Conservation (phyloP, 92 coral and sea anemone genomes). For the Diadumene lineata region DNA sequence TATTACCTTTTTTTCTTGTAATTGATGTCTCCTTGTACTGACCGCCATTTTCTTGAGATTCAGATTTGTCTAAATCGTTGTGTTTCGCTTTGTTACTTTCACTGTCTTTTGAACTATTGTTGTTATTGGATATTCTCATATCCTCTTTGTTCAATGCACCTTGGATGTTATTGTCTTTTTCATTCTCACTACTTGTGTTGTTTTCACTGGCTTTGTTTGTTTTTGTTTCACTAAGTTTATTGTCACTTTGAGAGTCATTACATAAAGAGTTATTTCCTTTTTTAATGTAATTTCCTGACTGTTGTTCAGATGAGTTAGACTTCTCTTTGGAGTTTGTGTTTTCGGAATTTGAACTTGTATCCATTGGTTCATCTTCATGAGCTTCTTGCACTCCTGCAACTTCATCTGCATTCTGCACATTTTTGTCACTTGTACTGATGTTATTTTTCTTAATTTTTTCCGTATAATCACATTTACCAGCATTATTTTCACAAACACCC, state of each 20-base stretch:
- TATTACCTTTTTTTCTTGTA: constrained; percentile 11
- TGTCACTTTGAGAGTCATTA: background rate
- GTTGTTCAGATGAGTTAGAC: background rate
- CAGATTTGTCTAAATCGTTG: background rate
- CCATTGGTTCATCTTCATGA: constrained; percentile 19
- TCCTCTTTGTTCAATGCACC: background rate
- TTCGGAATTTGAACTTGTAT: constrained; percentile 22
- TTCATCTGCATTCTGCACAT: background rate
- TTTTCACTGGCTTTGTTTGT: background rate
- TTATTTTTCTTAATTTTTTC: background rate
- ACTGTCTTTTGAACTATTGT: background rate
- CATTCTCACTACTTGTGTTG: background rate
- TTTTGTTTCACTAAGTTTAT: background rate
- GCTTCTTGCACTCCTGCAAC: background rate
- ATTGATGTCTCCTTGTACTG: constrained; percentile 3
- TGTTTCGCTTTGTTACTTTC: background rate
- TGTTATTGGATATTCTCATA: background rate
- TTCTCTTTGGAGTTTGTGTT: constrained; percentile 18
- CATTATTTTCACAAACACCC: background rate
- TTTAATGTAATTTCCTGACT: background rate
- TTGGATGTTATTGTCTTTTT: constrained; percentile 1
- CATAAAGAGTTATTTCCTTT: background rate
- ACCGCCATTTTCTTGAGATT: constrained; percentile 14
- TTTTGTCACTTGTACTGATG: background rate
- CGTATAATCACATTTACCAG: background rate